phyloP scores from a whole-genome alignment of 2,797 vertebrate species.

The Tragopan temminckii region DNA sequence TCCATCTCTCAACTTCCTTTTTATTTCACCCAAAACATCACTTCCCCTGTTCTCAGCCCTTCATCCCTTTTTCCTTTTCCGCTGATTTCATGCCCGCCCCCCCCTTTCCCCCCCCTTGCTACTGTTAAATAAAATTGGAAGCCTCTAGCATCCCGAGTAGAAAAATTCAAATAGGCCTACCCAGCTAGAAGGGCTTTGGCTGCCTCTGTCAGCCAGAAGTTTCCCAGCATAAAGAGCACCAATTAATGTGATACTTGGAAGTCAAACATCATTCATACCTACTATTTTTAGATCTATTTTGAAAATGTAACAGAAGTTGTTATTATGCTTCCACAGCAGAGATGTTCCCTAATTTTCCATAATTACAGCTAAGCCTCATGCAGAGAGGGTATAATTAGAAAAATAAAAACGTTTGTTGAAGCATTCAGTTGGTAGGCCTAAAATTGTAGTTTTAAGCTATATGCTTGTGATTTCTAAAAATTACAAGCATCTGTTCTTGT shows the following conservation, averaged over 20 bases:
- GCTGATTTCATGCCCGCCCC: background rate
- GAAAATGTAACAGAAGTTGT: constrained; percentile 48
- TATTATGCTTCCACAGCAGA: constrained; percentile 53
- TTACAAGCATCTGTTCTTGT: background rate
- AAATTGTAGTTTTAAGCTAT: constrained; percentile 21
- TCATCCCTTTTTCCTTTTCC: background rate
- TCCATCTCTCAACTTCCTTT: background rate
- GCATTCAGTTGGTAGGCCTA: background rate
- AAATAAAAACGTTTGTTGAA: constrained; percentile 4
- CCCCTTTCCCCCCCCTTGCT: background rate
- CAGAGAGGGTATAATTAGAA: constrained; percentile 56
- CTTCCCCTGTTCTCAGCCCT: background rate
- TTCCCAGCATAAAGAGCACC: background rate
- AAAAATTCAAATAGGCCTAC: background rate
- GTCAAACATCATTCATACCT: background rate
- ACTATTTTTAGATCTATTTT: constrained; percentile 30
- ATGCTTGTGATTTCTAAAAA: background rate
- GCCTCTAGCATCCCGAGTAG: background rate
- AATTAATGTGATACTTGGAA: constrained; percentile 10
- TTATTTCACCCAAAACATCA: background rate
- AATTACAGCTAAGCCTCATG: constrained; percentile 31
- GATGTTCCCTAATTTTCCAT: constrained; percentile 15
- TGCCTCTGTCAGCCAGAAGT: background rate
- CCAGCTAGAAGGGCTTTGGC: background rate
- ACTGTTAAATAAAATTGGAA: background rate